Evolutionary conservation across 2,797 vertebrate species (phyloP), one percentile per base, ranked within the genome.

Genomic region (Gymnoscopelus braueri): DNA sequence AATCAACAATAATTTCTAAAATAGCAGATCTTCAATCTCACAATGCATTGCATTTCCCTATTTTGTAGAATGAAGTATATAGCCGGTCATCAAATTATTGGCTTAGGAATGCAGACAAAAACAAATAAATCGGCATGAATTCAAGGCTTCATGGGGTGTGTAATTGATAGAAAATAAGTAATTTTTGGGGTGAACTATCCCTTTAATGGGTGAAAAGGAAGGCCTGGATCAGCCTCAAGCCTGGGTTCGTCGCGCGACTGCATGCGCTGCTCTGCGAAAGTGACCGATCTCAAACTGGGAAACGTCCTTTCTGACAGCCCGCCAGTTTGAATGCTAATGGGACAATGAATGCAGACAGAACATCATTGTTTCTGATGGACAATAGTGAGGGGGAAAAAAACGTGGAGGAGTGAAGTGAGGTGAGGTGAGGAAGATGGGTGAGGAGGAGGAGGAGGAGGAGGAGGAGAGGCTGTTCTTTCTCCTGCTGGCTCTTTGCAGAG

Each of bases 311-410:
- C 64, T 72, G 57, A 58, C 64, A 80, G 74, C 60, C 50, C 52
- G 24, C 73, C 47, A 26, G 75, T 79, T 83, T 83, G 68, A 78
- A 81, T 72, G 71, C 65, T 71, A 77, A 83, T 74, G 64, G 74
- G 5, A 68, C 69, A 71, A 76, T 61, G 74, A 71, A 76, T 61
- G 74, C 35, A 81, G 82, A 82, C 60, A 47, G 55, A 80, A 79
- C 79, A 79, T 72, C 69, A 88, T 63, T 63, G 63, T 85, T 79
- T 86, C 52, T 75, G 78, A 85, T 87, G 82, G 81, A 88, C 73
- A 85, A 73, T 60, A 72, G 63, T n/a, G 23, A 73, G 5, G 54
- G 63, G 74, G 44, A 62, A 48, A 76, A 76, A 77, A 67, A 77
- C 57, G 19, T 19, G 19, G 64, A 54, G 77, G 79, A 76, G 63